Conservation (phyloP, 2,797 vertebrate species). For the Momotus momota region DNA sequence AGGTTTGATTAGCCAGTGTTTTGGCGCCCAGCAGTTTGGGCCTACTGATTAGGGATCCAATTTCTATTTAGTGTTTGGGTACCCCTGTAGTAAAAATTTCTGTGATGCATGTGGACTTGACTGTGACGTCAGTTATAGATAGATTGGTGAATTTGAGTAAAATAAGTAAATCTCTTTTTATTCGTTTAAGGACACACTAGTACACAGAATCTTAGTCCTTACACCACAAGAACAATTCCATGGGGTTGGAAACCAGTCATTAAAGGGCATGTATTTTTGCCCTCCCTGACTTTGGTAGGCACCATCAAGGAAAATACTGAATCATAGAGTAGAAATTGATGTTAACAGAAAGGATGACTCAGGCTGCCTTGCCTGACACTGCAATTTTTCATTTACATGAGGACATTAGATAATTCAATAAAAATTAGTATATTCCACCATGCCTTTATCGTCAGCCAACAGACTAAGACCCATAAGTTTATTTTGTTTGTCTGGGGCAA, state of each 20-base stretch:
- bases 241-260: neutral
- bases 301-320: neutral
- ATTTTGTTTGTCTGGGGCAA: conserved; percentile 49
- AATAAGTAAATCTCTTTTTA: neutral
- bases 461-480: conserved; percentile 15
- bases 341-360: neutral
- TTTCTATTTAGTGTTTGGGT: neutral
- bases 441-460: neutral
- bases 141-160: neutral
- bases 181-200: neutral
- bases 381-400: neutral
- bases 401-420: neutral
- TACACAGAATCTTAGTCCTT: neutral
- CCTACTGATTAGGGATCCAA: neutral
- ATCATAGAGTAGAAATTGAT: neutral
- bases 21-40: neutral
- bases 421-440: neutral
- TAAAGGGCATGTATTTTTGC: neutral
- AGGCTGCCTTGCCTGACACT: neutral
- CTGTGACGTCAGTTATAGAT: neutral
- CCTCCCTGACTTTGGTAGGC: neutral
- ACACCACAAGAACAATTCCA: neutral
- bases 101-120: neutral
- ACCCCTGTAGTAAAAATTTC: neutral
- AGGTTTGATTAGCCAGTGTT: neutral